Conservation (phyloP, 2,888 invertebrate species). For the Andrena bucephala region DNA sequence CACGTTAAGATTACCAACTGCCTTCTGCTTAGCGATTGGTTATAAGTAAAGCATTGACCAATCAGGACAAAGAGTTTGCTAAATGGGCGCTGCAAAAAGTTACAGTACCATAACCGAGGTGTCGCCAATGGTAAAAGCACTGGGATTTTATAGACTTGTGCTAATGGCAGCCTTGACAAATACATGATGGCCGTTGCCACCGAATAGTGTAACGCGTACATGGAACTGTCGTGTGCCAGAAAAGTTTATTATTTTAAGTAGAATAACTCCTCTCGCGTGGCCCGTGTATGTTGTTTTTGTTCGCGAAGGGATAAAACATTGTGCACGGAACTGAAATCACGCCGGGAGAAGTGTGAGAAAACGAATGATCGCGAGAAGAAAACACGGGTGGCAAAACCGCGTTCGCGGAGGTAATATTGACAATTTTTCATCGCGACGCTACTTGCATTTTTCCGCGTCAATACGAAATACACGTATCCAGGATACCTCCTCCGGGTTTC, state of each 20-base stretch:
- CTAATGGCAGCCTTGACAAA: conserved; percentile 83
- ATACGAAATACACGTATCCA: conserved; percentile 52
- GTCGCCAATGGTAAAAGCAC: conserved; percentile 69
- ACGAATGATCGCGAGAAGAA: conserved; percentile 68
- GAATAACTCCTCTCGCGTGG: conserved; percentile 64
- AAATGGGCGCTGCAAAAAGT: conserved; percentile 65
- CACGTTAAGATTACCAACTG: conserved; percentile 38
- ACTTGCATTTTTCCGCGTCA: conserved; percentile 70
- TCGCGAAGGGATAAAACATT: conserved; percentile 54
- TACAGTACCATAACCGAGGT: conserved; percentile 62
- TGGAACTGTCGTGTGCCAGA: conserved; percentile 77
- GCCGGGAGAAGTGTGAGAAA: conserved; percentile 52
- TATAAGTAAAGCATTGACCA: conserved; percentile 47
- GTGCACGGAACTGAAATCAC: conserved; percentile 57
- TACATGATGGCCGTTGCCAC: conserved; percentile 83
- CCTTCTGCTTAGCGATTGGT: conserved; percentile 56
- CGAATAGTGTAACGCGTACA: conserved; percentile 83
- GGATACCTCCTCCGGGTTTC: conserved; percentile 49
- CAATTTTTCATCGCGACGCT: conserved; percentile 81
- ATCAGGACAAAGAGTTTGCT: conserved; percentile 54
- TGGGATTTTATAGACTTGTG: conserved; percentile 72
- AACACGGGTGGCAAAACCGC: conserved; percentile 81
- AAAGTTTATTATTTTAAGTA: conserved; percentile 75
- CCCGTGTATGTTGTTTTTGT: conserved; percentile 60
- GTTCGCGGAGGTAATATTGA: conserved; percentile 82